Percentiles rank a stretch among this genome's conserved stretches.
phyloP scores from a whole-genome alignment of 2,797 vertebrate species.

The Fistularia commersonii region DNA sequence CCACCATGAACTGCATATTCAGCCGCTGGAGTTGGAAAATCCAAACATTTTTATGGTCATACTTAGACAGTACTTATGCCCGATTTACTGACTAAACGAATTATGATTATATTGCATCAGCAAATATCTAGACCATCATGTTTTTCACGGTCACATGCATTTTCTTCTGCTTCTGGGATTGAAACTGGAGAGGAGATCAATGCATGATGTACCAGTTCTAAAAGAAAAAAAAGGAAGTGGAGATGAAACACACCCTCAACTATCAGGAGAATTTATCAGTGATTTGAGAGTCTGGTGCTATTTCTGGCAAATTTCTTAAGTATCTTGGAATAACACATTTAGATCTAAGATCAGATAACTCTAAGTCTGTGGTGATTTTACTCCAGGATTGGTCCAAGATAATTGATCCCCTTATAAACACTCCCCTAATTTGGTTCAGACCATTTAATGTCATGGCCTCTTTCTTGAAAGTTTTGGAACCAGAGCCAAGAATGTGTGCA shows the following conservation, averaged over 20 bases:
- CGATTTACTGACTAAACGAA: neutral
- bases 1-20: too few relatives aligned
- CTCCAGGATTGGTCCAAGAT: constrained; percentile 6
- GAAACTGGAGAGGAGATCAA: neutral
- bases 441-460: constrained; percentile 16
- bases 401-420: constrained; percentile 12
- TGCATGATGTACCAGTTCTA: constrained; percentile 41
- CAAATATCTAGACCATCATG: too few relatives aligned
- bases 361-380: constrained; percentile 4
- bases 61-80: neutral
- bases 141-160: neutral
- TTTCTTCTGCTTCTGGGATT: neutral
- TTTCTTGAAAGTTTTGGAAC: constrained; percentile 3
- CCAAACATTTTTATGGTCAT: constrained; percentile 1
- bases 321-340: constrained; percentile 30
- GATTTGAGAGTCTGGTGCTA: constrained; percentile 14
- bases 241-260: constrained; percentile 26
- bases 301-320: constrained; percentile 15
- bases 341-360: constrained; percentile 16
- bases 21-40: too few relatives aligned
- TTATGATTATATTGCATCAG: neutral
- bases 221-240: constrained; percentile 20
- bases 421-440: constrained; percentile 13
- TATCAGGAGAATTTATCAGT: constrained; percentile 40
- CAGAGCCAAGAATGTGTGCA: constrained; percentile 5